phyloP scores from a whole-genome alignment of 2,797 vertebrate species.

The Onychomys torridus region DNA sequence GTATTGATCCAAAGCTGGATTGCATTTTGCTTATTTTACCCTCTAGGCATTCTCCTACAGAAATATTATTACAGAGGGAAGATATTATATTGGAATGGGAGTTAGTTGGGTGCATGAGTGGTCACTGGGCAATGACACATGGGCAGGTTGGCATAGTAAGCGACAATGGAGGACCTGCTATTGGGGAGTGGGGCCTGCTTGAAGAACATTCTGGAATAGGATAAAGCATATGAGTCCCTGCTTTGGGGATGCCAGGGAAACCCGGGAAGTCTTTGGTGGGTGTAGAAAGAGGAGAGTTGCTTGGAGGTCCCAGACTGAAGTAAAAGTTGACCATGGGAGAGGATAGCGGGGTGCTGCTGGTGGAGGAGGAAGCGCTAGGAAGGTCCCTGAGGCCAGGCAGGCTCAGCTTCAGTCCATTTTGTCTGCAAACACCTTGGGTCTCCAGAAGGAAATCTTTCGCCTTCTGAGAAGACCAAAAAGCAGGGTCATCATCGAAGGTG shows the following conservation, averaged over 20 bases:
- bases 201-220: slow-evolving; percentile 87
- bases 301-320: slow-evolving; percentile 92
- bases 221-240: slow-evolving; percentile 87
- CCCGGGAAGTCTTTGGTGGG: slow-evolving; percentile 91
- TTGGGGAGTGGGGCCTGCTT: slow-evolving; percentile 77
- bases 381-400: slow-evolving; percentile 90
- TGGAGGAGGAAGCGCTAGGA: slow-evolving; percentile 89
- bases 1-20: too few species aligned
- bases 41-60: too few species aligned
- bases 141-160: slow-evolving; percentile 35
- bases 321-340: slow-evolving; percentile 92
- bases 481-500: slow-evolving; percentile 94
- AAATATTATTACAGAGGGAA: too few species aligned
- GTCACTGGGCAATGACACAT: slow-evolving; percentile 31
- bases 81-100: too few species aligned
- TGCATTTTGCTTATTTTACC: too few species aligned
- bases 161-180: slow-evolving; percentile 78
- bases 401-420: slow-evolving; percentile 94
- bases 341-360: slow-evolving; percentile 89
- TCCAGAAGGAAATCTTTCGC: slow-evolving; percentile 74
- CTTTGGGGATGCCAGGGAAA: slow-evolving; percentile 87
- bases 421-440: slow-evolving; percentile 89
- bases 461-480: slow-evolving; percentile 91
- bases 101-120: slow-evolving; percentile 18
- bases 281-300: slow-evolving; percentile 94